Evolutionary conservation across 2,888 invertebrate species (phyloP), one percentile per base, ranked within the genome.

Genomic region (Thymelicus sylvestris): DNA sequence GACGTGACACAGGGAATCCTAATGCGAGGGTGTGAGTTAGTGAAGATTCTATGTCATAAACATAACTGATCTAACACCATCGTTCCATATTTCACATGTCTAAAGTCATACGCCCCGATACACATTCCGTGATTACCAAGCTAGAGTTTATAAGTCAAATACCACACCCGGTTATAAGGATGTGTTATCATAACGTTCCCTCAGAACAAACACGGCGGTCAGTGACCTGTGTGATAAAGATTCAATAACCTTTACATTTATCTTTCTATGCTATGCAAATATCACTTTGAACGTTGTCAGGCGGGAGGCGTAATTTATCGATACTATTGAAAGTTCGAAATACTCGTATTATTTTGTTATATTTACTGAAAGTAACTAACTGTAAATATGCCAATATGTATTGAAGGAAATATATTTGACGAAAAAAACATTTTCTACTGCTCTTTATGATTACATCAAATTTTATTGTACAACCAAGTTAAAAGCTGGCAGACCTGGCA

Each of bases 181-280:
- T 57, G 50, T 38, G 71, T 66, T 71, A 66, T 74, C 73, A 63
- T 48, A 60, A 57, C 72, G 65, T 47, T 73, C 74, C 75, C 75
- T 77, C 80, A 81, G 77, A 81, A 80, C 79, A 84, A 83, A 83
- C 79, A 83, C 71, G 72, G 73, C 65, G 86, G 85, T 86, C 86
- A 83, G 69, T 71, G 83, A 87, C 83, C 88, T 74, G 71, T 0
- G 62, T 75, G 92, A 92, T 92, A 92, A 91, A 79, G 81, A 88
- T 88, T 87, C 92, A 92, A 91, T 92, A 90, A 91, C 90, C 91
- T 77, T 70, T 70, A 77, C 72, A 74, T 73, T 67, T 79, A 79
- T 78, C 79, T 76, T 72, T 77, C 63, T 75, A 71, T 74, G 77
- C 75, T 80, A 81, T 79, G 82, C 80, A 81, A 84, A 83, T 82